These are phyloP conservation scores for Eledone cirrhosa DNA, from an alignment of 2,888 invertebrate species.

Conservation along the genomic window DNA sequence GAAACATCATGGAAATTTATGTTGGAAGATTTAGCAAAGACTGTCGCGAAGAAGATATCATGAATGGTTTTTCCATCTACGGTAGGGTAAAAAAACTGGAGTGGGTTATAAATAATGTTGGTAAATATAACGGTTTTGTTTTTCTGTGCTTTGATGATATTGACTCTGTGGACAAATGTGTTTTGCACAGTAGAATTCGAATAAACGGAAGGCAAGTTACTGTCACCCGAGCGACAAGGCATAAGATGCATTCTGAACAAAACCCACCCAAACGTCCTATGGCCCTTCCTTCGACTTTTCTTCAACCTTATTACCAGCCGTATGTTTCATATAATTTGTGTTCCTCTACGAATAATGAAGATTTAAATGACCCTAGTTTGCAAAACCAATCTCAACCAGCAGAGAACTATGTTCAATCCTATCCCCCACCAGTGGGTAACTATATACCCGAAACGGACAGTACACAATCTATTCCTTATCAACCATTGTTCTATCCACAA, in stretches of 20 bases:
- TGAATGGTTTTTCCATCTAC: not conserved
- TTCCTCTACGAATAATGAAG: too few species aligned
- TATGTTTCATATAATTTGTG: too few species aligned
- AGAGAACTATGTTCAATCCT: too few species aligned
- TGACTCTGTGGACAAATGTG: conserved; percentile 5
- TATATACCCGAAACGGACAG: too few species aligned
- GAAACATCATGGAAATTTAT: not conserved
- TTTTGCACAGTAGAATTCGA: not conserved
- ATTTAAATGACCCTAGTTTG: not conserved
- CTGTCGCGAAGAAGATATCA: not conserved
- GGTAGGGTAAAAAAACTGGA: not conserved
- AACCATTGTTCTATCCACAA: too few species aligned
- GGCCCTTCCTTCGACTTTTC: conserved; percentile 1
- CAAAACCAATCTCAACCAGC: not conserved
- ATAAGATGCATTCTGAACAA: too few species aligned
- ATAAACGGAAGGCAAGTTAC: not conserved
- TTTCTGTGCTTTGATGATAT: conserved; percentile 5
- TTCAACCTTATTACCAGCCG: not conserved
- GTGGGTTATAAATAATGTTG: conserved; percentile 8
- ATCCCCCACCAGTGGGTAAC: too few species aligned
- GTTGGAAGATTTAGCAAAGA: conserved; percentile 4
- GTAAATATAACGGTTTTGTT: conserved; percentile 9
- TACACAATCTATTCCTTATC: too few species aligned
- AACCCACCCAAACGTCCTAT: not conserved
- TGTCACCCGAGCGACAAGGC: not conserved